phyloP scores from a whole-genome alignment of 1,140 invertebrate genomes.

The Pantala flavescens region DNA sequence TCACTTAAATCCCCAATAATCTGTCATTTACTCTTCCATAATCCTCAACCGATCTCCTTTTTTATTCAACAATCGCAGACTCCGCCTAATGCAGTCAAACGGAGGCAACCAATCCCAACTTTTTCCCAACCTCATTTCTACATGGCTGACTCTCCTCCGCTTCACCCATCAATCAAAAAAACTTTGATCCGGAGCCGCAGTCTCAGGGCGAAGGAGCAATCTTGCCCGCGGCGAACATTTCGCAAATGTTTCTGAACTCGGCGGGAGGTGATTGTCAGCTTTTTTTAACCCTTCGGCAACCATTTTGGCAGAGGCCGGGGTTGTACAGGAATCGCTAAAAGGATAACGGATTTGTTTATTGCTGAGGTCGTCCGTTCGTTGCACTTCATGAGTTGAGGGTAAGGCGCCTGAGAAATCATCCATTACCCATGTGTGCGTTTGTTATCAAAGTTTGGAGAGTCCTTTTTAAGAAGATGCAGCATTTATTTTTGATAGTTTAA shows the following conservation, averaged over 20 bases:
- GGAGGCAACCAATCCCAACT: neutral
- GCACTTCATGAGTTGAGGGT: no score
- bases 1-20: no score
- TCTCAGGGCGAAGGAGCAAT: neutral
- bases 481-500: no score
- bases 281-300: neutral
- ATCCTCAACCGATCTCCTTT: neutral
- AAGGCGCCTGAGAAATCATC: no score
- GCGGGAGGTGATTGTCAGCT: neutral
- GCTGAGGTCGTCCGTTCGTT: no score
- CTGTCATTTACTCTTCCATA: neutral
- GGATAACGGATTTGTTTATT: no score
- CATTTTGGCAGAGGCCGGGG: neutral
- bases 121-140: neutral
- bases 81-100: neutral
- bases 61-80: neutral
- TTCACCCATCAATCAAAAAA: neutral
- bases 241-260: neutral
- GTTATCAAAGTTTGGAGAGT: no score
- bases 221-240: neutral
- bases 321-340: no score
- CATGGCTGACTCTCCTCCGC: neutral
- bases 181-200: neutral
- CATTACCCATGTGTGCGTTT: no score
- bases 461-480: no score